These are phyloP conservation scores for Arctocebus calabarensis DNA, from an alignment of 2,797 vertebrate species.

Conservation along the genomic window DNA sequence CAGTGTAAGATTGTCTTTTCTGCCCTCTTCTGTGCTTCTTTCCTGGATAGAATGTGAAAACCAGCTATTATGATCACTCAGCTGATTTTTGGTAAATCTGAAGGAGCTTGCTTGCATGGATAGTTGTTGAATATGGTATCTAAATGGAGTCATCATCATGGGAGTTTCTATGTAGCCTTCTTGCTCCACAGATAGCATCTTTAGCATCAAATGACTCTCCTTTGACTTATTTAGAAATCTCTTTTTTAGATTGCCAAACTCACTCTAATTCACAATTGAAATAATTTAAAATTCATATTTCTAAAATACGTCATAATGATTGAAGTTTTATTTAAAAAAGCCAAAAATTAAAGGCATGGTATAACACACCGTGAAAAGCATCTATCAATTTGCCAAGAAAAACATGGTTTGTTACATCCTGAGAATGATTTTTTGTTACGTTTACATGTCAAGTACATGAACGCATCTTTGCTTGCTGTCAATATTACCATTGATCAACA, in stretches of 20 bases:
- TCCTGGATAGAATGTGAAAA: background rate
- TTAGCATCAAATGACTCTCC: background rate
- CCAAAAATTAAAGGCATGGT: background rate
- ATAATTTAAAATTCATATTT: background rate
- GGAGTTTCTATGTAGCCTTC: background rate
- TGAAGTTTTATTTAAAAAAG: background rate
- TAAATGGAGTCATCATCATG: background rate
- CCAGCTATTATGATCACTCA: background rate
- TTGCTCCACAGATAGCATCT: background rate
- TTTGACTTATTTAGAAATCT: background rate
- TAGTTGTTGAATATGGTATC: background rate
- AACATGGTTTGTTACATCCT: background rate
- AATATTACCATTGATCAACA: background rate
- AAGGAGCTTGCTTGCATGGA: background rate
- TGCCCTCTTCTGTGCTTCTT: background rate
- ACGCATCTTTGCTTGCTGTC: background rate
- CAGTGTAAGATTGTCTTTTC: background rate
- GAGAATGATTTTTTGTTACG: background rate
- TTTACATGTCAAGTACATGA: background rate
- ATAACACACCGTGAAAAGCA: background rate
- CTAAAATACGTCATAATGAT: background rate
- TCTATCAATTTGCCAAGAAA: background rate
- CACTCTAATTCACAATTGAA: background rate
- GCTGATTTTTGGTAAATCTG: background rate
- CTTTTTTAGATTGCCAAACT: background rate